A percentile compares a stretch with the other conserved stretches of the same genome.
phyloP scores from a whole-genome alignment of 2,888 invertebrate species.

The Drosophila emarginata region DNA sequence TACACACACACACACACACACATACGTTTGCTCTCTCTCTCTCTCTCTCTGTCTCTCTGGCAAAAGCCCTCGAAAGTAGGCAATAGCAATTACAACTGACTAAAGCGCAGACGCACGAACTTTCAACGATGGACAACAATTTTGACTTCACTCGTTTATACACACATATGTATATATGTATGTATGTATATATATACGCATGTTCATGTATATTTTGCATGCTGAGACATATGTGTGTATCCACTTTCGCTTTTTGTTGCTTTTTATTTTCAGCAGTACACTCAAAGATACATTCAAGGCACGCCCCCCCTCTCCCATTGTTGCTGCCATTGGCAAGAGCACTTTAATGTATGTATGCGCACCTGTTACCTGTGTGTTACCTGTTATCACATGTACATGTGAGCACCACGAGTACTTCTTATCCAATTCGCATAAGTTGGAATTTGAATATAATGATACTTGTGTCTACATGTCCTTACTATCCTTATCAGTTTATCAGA shows the following conservation, averaged over 20 bases:
- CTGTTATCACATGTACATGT: conserved; percentile 14
- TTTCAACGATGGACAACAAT: neutral
- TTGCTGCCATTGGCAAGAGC: conserved; percentile 26
- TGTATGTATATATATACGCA: neutral
- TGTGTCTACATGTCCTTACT: neutral
- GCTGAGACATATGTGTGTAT: neutral
- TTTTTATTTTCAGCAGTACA: conserved; percentile 6
- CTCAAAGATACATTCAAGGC: conserved; percentile 34
- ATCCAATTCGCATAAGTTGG: conserved; percentile 3
- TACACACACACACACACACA: conserved; percentile 19
- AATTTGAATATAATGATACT: neutral
- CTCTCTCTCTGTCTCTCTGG: neutral
- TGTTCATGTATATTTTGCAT: neutral
- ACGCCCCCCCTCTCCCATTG: conserved; percentile 32
- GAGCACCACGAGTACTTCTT: neutral
- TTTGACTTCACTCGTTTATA: neutral
- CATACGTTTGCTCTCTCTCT: conserved; percentile 1
- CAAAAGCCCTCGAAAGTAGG: conserved; percentile 62
- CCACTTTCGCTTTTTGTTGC: conserved; percentile 12
- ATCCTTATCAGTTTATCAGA: neutral
- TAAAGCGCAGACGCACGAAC: conserved; percentile 67
- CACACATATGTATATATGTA: too few relatives aligned
- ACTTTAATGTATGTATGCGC: conserved; percentile 36
- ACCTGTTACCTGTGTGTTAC: conserved; percentile 37
- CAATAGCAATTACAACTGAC: conserved; percentile 60